These are phyloP conservation scores for Pygocentrus nattereri DNA, from an alignment of 2,797 vertebrate species.

Conservation along the genomic window DNA sequence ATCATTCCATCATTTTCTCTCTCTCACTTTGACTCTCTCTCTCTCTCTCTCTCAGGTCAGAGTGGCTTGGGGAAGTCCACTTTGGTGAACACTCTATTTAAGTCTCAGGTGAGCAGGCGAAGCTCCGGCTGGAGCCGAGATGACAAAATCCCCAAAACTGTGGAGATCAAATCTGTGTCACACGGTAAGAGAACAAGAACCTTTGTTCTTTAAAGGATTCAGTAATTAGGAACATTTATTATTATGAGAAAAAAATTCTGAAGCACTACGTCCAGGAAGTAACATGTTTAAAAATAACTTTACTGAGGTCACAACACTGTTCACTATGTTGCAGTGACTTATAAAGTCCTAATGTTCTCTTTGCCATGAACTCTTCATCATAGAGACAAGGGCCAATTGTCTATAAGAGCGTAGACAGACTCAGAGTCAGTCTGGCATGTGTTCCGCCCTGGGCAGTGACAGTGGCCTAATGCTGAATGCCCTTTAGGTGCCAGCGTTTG, in stretches of 20 bases:
- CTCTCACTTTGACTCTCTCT: background rate
- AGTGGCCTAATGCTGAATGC: slow-evolving; percentile 28
- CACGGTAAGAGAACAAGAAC: slow-evolving; percentile 81
- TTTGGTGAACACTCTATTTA: slow-evolving; percentile 94
- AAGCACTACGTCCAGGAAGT: background rate
- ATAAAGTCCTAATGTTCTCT: slow-evolving; percentile 17
- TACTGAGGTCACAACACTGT: background rate
- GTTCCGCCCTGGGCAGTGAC: slow-evolving; percentile 2
- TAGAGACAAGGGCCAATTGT: slow-evolving; percentile 21
- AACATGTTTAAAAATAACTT: slow-evolving; percentile 8
- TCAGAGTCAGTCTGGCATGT: slow-evolving; percentile 22
- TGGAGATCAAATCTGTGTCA: slow-evolving; percentile 95
- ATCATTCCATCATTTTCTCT: background rate
- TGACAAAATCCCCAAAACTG: slow-evolving; percentile 96
- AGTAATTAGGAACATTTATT: slow-evolving; percentile 1
- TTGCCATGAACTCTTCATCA: slow-evolving; percentile 10
- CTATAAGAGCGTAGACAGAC: slow-evolving; percentile 12
- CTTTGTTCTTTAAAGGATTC: background rate
- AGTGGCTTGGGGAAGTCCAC: slow-evolving; percentile 96
- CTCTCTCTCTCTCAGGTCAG: slow-evolving; percentile 79
- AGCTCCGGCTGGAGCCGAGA: slow-evolving; percentile 91
- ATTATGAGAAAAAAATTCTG: background rate
- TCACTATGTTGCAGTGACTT: background rate
- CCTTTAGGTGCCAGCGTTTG: slow-evolving; percentile 28
- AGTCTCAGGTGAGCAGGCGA: slow-evolving; percentile 96